These are phyloP conservation scores for Zygaena filipendulae DNA, from an alignment of 2,888 invertebrate species.

Conservation along the genomic window DNA sequence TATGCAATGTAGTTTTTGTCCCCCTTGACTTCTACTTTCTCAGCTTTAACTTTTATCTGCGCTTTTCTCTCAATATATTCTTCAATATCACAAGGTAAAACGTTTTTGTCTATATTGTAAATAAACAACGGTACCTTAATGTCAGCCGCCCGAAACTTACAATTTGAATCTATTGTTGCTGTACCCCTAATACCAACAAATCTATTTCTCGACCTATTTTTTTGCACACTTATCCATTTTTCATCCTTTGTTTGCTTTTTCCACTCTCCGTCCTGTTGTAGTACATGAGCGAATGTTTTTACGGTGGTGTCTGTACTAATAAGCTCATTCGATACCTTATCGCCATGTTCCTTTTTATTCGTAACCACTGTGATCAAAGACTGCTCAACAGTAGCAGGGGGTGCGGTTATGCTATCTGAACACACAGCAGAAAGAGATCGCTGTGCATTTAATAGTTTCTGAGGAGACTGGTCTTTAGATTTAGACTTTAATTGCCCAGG, in stretches of 20 bases:
- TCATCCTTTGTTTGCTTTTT: constrained; percentile 3
- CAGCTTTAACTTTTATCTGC: constrained; percentile 8
- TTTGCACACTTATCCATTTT: constrained; percentile 10
- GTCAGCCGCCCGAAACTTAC: constrained; percentile 15
- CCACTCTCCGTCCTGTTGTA: constrained; percentile 5
- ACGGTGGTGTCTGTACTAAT: too few species aligned
- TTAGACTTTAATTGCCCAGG: too few species aligned
- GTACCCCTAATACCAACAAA: constrained; percentile 11
- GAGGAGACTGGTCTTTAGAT: too few species aligned
- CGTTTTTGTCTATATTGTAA: constrained; percentile 16
- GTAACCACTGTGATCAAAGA: too few species aligned
- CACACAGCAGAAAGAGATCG: too few species aligned
- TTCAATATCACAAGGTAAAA: constrained; percentile 12
- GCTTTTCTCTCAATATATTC: constrained; percentile 13
- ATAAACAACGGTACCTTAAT: constrained; percentile 16
- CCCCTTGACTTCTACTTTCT: constrained; percentile 15
- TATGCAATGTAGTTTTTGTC: constrained; percentile 14
- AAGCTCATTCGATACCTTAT: too few species aligned
- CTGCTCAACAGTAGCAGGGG: too few species aligned
- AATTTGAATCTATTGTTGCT: constrained; percentile 6
- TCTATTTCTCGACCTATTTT: constrained; percentile 9
- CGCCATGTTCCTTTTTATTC: too few species aligned
- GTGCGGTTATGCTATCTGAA: too few species aligned
- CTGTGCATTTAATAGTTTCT: too few species aligned
- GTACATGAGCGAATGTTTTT: constrained; percentile 5